Percentiles rank a stretch among this genome's conserved stretches.
These are phyloP conservation scores for cat (Felis catus) DNA, from an alignment of 2,113 vertebrate genomes.

Conservation along the genomic window F.catus_Fca126_mat1.0 CM031413.1:34797001-34797500, in stretches of 20 bases:
- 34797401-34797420: not conserved
- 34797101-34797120: not conserved
- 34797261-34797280: not conserved
- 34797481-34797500: not conserved
- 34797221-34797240: not conserved
- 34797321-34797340: not conserved
- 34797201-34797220: not conserved
- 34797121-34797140: constrained; percentile 13
- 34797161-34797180: not conserved
- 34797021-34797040: not conserved
- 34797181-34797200: not conserved
- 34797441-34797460: not conserved
- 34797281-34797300: not conserved
- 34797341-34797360: not conserved
- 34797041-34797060: not conserved
- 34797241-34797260: not conserved
- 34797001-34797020: not conserved
- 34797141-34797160: not conserved
- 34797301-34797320: not conserved
- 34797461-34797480: not conserved
- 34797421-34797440: not conserved
- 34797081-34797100: not conserved
- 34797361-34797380: not conserved
- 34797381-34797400: not conserved
- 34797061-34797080: not conserved